Percentiles rank a stretch among this genome's conserved stretches.
Conservation (phyloP, 1,140 invertebrate species). For the Hyphantria cunea region DNA sequence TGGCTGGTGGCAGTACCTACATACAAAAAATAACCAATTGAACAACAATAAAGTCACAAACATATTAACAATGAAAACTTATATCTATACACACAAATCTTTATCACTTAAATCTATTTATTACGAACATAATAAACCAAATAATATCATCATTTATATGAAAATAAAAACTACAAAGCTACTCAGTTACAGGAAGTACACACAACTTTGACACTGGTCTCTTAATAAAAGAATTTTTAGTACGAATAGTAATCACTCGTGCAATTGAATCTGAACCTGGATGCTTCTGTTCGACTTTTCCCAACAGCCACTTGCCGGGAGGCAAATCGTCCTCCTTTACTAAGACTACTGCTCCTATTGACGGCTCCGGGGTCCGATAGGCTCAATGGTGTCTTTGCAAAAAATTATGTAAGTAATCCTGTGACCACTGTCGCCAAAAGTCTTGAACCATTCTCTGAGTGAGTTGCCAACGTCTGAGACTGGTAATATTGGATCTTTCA, state of each 20-base stretch:
- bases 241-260: background rate
- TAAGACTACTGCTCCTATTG: background rate
- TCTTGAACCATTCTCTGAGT: constrained; percentile 12
- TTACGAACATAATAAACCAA: too few relatives aligned
- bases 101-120: too few relatives aligned
- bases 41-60: too few relatives aligned
- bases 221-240: background rate
- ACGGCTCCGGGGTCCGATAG: background rate
- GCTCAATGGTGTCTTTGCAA: background rate
- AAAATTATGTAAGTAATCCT: constrained; percentile 12
- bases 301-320: background rate
- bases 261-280: background rate
- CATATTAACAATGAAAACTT: too few relatives aligned
- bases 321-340: background rate
- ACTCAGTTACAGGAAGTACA: background rate
- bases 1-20: too few relatives aligned
- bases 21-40: too few relatives aligned
- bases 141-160: too few relatives aligned
- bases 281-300: background rate
- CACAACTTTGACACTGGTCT: background rate
- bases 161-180: too few relatives aligned
- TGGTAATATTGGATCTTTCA: background rate
- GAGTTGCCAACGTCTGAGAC: constrained; percentile 7
- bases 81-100: too few relatives aligned
- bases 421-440: constrained; percentile 16